Conservation (phyloP, 2,113 vertebrate genomes). For the Dicerorhinus sumatrensis region DNA sequence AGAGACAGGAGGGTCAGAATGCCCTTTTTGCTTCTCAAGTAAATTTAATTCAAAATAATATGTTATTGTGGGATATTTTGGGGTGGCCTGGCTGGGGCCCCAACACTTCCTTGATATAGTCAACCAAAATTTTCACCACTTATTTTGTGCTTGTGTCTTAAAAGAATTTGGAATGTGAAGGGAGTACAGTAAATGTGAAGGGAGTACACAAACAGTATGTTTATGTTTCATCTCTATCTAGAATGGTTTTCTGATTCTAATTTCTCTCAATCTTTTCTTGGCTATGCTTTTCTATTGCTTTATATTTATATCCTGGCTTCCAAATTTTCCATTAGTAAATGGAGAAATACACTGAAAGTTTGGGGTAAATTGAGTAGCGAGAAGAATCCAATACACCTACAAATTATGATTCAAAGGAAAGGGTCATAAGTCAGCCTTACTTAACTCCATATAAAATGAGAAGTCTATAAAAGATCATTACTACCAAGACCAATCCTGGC, state of each 20-base stretch:
- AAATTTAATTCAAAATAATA: no score
- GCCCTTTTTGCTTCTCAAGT: no score
- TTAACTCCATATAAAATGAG: neutral
- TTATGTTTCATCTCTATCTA: neutral
- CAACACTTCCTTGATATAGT: neutral
- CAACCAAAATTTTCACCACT: neutral
- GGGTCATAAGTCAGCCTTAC: neutral
- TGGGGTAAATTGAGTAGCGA: neutral
- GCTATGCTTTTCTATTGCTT: neutral
- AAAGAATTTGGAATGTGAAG: neutral
- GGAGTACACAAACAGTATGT: neutral
- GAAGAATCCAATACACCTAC: neutral
- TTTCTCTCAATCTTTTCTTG: neutral
- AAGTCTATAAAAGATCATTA: neutral
- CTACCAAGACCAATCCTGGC: neutral
- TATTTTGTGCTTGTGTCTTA: neutral
- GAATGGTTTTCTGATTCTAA: neutral
- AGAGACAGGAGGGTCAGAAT: no score
- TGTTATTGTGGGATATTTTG: no score
- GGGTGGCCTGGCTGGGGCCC: no score
- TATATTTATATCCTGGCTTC: neutral
- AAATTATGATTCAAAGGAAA: neutral
- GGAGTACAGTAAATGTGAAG: neutral
- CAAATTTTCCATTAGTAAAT: neutral
- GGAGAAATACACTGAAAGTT: neutral